phyloP scores from a whole-genome alignment of 2,797 vertebrate genomes.

The Coluber constrictor region DNA sequence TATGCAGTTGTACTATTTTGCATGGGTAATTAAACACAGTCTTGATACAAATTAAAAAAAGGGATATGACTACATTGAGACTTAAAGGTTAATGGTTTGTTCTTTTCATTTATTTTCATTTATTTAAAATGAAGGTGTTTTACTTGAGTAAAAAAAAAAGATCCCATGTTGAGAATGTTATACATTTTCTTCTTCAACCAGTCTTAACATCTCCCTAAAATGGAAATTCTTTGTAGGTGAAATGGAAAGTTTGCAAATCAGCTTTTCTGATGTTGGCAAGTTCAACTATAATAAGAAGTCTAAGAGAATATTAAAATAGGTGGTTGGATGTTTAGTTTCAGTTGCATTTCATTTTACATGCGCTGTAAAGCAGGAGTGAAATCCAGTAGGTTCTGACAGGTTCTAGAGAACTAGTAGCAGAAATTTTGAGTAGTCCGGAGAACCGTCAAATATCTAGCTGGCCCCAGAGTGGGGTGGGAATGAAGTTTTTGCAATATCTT shows the following conservation, averaged over 20 bases:
- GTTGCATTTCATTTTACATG: background rate
- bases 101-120: slow-evolving; percentile 45
- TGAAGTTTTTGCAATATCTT: too few species aligned
- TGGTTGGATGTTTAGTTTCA: background rate
- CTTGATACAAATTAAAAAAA: slow-evolving; percentile 37
- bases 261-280: slow-evolving; percentile 27
- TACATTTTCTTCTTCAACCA: slow-evolving; percentile 39
- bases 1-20: slow-evolving; percentile 43
- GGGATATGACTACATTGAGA: slow-evolving; percentile 40
- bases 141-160: slow-evolving; percentile 31
- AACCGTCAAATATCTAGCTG: too few species aligned
- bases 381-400: too few species aligned
- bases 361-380: background rate
- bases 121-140: slow-evolving; percentile 33
- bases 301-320: background rate
- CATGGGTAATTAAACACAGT: slow-evolving; percentile 49
- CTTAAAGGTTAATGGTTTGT: slow-evolving; percentile 47
- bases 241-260: slow-evolving; percentile 1
- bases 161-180: slow-evolving; percentile 32
- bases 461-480: too few species aligned
- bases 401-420: too few species aligned
- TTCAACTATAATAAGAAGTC: slow-evolving; percentile 15
- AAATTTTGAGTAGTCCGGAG: too few species aligned
- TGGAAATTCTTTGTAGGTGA: background rate
- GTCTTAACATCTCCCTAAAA: slow-evolving; percentile 29